Evolutionary conservation across 2,797 vertebrate species (phyloP), one percentile per base, ranked within the genome.

Genomic region (Pelobates cultripes): DNA sequence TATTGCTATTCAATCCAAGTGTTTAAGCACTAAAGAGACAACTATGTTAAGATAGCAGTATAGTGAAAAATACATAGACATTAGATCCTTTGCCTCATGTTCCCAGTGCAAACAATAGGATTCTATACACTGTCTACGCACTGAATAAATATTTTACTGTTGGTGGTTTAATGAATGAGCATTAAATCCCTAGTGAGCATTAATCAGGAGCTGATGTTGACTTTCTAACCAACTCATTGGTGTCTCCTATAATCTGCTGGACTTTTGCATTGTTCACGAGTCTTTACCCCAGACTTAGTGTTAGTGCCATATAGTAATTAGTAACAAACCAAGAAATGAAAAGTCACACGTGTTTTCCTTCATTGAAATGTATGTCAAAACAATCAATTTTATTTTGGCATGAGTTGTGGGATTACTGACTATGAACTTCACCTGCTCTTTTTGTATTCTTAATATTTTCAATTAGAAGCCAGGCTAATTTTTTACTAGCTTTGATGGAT

Each of bases 401-500:
- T 87, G 76, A 86, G 85, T 88, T 85, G 84, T 81, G 84, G 71
- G 78, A 86, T 87, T 80, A 80, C 85, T 87, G 64, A 70, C 86
- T 78, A 86, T 85, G 68, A 73, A 84, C 74, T 83, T 86, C 40
- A 87, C 86, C 64, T 85, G 79, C 85, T 67, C 43, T 55, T 85
- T 66, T 87, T 85, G 80, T 86, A 84, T 84, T 87, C 83, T 87
- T 87, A 45, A 80, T 83, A 85, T 87, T 87, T 91, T 90, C 89
- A 75, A 4, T 84, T 93, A 88, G 67, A 86, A 87, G 87, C 89
- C 90, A 90, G 88, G 92, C 88, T 92, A 91, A 87, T 93, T 83
- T 94, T 93, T 91, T 92, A 94, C 92, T 90, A 91, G 86, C 88
- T 89, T 92, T 91, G 90, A 87, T 78, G 88, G 90, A 91, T 91